Evolutionary conservation across 2,797 vertebrate species (phyloP).

Genomic region (Lepilemur septentrionalis): DNA sequence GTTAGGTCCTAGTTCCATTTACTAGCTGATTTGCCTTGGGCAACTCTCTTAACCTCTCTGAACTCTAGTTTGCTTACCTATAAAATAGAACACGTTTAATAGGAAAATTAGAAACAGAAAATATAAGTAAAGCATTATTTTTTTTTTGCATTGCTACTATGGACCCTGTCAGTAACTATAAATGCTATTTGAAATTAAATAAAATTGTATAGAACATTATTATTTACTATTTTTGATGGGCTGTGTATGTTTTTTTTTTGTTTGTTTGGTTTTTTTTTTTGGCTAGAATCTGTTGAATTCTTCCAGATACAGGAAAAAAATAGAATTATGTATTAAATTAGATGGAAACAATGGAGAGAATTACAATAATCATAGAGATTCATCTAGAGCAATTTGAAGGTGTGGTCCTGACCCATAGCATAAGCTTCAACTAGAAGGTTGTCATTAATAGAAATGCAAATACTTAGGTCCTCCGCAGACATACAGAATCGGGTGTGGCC

Average conservation of each 20-base stretch:
- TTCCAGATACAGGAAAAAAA: neutral
- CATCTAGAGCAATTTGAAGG: neutral
- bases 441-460: neutral
- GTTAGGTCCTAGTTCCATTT: neutral
- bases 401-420: neutral
- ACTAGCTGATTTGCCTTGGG: neutral
- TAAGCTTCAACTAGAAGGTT: neutral
- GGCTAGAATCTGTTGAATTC: neutral
- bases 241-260: too few relatives aligned
- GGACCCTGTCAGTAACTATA: neutral
- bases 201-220: neutral
- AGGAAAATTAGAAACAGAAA: neutral
- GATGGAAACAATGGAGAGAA: neutral
- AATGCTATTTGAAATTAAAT: neutral
- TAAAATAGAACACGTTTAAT: neutral
- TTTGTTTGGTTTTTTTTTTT: too few relatives aligned
- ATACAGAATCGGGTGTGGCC: rapidly evolving
- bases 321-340: neutral
- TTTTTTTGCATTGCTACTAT: neutral
- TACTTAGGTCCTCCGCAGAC: neutral
- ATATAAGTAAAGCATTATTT: too few relatives aligned
- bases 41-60: neutral
- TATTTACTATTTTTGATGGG: neutral
- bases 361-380: neutral
- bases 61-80: neutral